Conservation (phyloP, 2,888 invertebrate genomes). For the Xestia sexstrigata region DNA sequence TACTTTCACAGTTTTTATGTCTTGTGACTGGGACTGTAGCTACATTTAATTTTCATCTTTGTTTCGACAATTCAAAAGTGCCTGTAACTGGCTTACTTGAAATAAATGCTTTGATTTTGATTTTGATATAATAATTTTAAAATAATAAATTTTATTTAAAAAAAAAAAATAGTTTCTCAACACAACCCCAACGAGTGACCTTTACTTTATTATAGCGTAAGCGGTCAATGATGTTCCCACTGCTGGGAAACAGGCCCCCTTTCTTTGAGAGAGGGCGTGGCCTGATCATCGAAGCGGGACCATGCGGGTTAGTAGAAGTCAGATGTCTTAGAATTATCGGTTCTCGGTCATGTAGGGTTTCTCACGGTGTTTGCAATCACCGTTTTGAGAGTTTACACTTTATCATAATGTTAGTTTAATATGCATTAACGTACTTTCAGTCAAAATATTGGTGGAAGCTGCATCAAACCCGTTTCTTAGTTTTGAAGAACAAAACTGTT, state of each 20-base stretch:
- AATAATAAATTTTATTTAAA: too few relatives aligned
- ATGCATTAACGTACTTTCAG: background rate
- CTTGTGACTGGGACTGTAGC: too few relatives aligned
- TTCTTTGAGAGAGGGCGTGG: background rate
- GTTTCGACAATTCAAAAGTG: too few relatives aligned
- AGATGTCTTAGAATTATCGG: background rate
- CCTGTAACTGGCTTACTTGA: too few relatives aligned
- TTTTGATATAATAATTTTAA: too few relatives aligned
- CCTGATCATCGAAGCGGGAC: background rate
- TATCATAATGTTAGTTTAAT: background rate
- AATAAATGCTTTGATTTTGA: too few relatives aligned
- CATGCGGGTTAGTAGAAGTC: background rate
- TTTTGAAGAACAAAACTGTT: background rate
- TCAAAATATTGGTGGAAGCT: background rate
- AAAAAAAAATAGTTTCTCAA: too few relatives aligned
- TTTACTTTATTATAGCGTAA: background rate
- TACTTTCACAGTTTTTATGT: too few relatives aligned
- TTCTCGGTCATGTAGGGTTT: background rate
- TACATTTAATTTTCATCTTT: too few relatives aligned
- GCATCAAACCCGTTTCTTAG: background rate
- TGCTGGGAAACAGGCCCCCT: background rate
- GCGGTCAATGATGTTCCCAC: too few relatives aligned
- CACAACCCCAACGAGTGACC: too few relatives aligned
- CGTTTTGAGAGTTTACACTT: background rate
- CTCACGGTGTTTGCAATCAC: background rate